Evolutionary conservation across 64 coral and sea anemone genomes (phyloP), one percentile per base, ranked within the genome.

Genomic region (Stichodactyla helianthus): DNA sequence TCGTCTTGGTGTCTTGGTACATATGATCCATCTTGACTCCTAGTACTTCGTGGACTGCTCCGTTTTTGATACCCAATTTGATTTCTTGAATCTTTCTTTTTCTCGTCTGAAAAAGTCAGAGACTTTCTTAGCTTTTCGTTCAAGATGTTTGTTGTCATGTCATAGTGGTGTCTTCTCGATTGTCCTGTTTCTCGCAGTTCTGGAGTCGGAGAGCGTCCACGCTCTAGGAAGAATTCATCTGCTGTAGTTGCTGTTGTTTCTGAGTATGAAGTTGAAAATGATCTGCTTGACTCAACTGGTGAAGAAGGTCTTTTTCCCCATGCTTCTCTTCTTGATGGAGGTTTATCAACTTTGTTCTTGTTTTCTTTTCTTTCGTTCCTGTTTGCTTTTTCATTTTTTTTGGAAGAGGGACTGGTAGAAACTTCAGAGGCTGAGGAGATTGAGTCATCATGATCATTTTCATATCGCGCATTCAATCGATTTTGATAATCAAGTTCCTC

Each of bases 171-270:
- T 56, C 97, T 86, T 55, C 93, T 87, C 55, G 93, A 84, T 50
- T 85, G 74, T 56, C 93, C 91, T 5, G 78, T 86, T 27, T 92
- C 86, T 10, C 97, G 90, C 27, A 99, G 93, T 62, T 99, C 97
- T 26, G 97, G 97, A 0, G 97, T 99, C 27, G 97, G 97, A 7
- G 93, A 95, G 20, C 97, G 90, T 14, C 97, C 97, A 57, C 97
- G 92, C 51, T 98, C 95, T 5, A 92, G 93, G 85, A 94, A 83
- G 54, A 88, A 79, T n/a, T 87, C 65, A 23, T 86, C 86, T 74
- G 83, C 91, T 50, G 76, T 87, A 1, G 94, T 86, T 35, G 83
- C 85, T 56, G 91, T 93, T 68, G 83, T 91, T 7, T 56, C 63
- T 7, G 71, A 59, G n/a, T 56, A 68, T 3, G 61, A 77, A n/a